Percentiles rank a stretch among this genome's conserved stretches.
These are phyloP conservation scores for Tupaia tana DNA, from an alignment of 2,113 vertebrate genomes.

Conservation along the genomic window DNA sequence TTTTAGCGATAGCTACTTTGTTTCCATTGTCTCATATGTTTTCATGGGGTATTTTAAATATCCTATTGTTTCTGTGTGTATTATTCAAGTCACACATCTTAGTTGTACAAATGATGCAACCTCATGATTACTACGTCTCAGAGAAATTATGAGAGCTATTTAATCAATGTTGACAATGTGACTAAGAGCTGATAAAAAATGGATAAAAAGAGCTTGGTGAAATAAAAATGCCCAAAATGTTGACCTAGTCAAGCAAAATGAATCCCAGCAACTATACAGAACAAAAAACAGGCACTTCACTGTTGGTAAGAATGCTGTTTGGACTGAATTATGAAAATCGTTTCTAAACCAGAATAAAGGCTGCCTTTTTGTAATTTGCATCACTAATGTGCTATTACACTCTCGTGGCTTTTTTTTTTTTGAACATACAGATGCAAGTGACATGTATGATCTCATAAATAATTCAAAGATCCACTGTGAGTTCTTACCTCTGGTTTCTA, in stretches of 20 bases:
- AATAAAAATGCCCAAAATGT: neutral
- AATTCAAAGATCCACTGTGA: constrained; percentile 72
- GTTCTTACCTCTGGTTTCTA: constrained; percentile 67
- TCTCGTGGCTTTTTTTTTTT: neutral
- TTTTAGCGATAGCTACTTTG: neutral
- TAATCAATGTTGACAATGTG: neutral
- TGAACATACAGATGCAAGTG: constrained; percentile 66
- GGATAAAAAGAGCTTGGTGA: neutral
- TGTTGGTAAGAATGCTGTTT: constrained; percentile 9
- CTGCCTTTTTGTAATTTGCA: constrained; percentile 72
- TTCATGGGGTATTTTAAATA: constrained; percentile 4
- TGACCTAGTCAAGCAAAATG: neutral
- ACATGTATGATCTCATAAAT: constrained; percentile 78
- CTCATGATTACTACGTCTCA: neutral
- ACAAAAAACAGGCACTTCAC: neutral
- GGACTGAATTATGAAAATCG: constrained; percentile 45
- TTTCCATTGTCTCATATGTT: neutral
- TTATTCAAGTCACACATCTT: neutral
- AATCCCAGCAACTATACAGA: constrained; percentile 17
- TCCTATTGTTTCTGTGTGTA: neutral
- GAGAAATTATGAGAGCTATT: neutral
- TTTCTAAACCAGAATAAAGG: constrained; percentile 61
- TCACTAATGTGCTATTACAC: constrained; percentile 72
- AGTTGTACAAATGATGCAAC: neutral
- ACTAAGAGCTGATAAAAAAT: constrained; percentile 9